Evolutionary conservation across 2,888 invertebrate genomes (phyloP), one percentile per base, ranked within the genome.

Genomic region (Fragum fragum): DNA sequence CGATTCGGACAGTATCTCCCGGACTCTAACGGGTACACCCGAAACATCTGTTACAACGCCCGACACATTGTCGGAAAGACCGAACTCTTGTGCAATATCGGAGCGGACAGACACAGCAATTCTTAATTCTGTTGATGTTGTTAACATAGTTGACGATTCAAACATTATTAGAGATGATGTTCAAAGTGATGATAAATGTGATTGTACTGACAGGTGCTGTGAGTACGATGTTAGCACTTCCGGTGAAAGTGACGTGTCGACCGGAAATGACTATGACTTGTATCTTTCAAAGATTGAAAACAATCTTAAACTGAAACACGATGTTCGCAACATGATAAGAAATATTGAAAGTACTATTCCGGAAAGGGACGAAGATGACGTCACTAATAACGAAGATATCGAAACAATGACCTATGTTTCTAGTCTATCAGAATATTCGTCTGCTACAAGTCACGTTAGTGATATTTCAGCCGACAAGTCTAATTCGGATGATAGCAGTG

Each of bases 401-500:
- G 86, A 83, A 53, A 79, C 86, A 6, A 86, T 86, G 81, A 86
- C 86, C 32, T 86, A 86, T 26, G 86, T 86, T 39, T 86, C 86
- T 86, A 86, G 86, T 86, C 86, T 86, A 61, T 86, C 86, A 1
- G 86, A 86, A 59, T 86, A 81, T 78, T 86, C 86, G 52, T 83
- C 86, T 32, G 83, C 83, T 32, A 63, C 81, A 16, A 86, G 86
- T 81, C 86, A 86, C 42, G 70, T 83, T n/a, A 86, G 85, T 79
- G 80, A 83, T 26, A 77, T 84, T 6, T 87, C 87, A 1, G 86
- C 87, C 26, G 88, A 89, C 57, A 84, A 79, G n/a, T 89, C 88
- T 14, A 84, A 80, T 32, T 86, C 87, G 28, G 88, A 87, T 68
- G 86, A 87, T 68, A 89, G 88, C 42, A 86, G 87, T 55, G 87